phyloP scores from a whole-genome alignment of 2,113 vertebrate genomes.

The Amphiprion ocellaris region DNA sequence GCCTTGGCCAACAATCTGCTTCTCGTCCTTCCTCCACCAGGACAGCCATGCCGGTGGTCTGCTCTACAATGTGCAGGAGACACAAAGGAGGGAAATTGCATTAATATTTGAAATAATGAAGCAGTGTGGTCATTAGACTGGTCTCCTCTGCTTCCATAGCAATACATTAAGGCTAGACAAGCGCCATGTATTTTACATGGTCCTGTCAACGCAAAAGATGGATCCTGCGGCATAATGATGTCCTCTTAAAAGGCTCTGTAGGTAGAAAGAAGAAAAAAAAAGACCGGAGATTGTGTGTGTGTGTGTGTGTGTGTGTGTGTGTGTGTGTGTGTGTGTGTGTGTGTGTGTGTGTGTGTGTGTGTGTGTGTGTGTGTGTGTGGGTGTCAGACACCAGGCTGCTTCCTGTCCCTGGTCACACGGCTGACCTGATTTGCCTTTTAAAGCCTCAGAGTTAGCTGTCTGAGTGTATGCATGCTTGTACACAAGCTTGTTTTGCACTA shows the following conservation, averaged over 20 bases:
- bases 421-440: conserved; percentile 69
- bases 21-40: conserved; percentile 4
- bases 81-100: conserved; percentile 63
- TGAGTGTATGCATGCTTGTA: conserved; percentile 8
- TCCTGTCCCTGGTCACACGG: conserved; percentile 46
- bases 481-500: conserved; percentile 12
- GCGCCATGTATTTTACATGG: conserved; percentile 84
- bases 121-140: conserved; percentile 73
- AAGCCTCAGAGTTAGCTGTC: conserved; percentile 61
- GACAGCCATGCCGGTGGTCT: conserved; percentile 11
- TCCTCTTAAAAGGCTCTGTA: conserved; percentile 46
- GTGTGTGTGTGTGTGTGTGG: conserved; percentile 11
- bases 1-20: neutral
- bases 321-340: conserved; percentile 13
- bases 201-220: conserved; percentile 71
- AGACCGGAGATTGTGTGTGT: neutral
- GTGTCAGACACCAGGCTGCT: conserved; percentile 61
- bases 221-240: conserved; percentile 77
- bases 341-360: conserved; percentile 7
- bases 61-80: conserved; percentile 53
- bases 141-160: conserved; percentile 84
- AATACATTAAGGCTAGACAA: conserved; percentile 85
- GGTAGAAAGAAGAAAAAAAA: conserved; percentile 23
- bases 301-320: neutral
- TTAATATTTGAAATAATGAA: conserved; percentile 80